These are phyloP conservation scores for Plodia interpunctella DNA, from an alignment of 1,140 invertebrate species.

Conservation along the genomic window DNA sequence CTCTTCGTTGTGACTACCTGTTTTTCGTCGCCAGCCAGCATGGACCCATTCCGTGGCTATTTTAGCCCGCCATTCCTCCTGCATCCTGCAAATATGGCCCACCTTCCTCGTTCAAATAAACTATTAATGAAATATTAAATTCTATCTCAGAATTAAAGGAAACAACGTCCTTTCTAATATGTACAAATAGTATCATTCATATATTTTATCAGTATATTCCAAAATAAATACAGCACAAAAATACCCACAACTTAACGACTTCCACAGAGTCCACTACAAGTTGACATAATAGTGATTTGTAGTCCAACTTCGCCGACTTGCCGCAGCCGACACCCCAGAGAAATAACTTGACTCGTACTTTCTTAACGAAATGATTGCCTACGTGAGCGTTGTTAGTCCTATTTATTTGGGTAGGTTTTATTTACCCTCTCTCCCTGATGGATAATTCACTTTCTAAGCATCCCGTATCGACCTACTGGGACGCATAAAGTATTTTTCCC, in stretches of 20 bases:
- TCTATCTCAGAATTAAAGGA: too few relatives aligned
- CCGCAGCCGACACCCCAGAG: conserved; percentile 47
- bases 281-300: conserved; percentile 55
- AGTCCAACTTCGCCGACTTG: conserved; percentile 31
- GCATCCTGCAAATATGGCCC: too few relatives aligned
- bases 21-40: too few relatives aligned
- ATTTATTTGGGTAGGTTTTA: conserved; percentile 65
- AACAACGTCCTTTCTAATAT: too few relatives aligned
- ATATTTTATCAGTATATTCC: too few relatives aligned
- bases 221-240: conserved; percentile 6
- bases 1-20: too few relatives aligned
- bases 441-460: conserved; percentile 70
- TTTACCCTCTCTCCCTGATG: conserved; percentile 54
- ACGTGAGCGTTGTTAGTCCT: conserved; percentile 60
- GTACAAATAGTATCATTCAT: too few relatives aligned
- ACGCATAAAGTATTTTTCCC: conserved; percentile 51
- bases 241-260: conserved; percentile 14
- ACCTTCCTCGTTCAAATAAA: too few relatives aligned
- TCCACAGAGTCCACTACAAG: conserved; percentile 31
- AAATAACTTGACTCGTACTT: conserved; percentile 62
- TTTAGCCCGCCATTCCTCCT: too few relatives aligned
- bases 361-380: conserved; percentile 70
- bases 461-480: conserved; percentile 57
- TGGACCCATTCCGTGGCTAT: too few relatives aligned
- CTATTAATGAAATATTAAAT: too few relatives aligned